Conservation (phyloP, 2,113 vertebrate genomes). For the Pterocles gutturalis region DNA sequence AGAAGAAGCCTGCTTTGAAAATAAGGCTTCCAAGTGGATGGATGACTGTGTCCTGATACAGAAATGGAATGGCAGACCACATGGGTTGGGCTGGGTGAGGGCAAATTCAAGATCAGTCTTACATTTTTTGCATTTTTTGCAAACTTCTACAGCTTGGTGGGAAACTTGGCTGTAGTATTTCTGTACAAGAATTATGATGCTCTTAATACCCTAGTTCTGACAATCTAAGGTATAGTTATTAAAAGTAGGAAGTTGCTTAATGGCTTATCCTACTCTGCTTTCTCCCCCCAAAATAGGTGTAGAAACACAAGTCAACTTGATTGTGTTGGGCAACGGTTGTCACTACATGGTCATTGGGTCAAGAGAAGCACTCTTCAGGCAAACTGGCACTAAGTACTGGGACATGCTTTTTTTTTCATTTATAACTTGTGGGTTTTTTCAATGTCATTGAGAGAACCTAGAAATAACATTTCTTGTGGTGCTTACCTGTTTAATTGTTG, state of each 20-base stretch:
- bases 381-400: not conserved
- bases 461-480: not conserved
- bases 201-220: not conserved
- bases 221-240: not conserved
- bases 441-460: not conserved
- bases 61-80: not conserved
- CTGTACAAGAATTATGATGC: not conserved
- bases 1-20: not conserved
- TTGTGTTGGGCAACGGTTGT: not conserved
- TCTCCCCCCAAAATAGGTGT: not conserved
- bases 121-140: not conserved
- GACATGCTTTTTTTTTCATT: not conserved
- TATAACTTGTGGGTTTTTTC: not conserved
- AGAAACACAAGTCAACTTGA: not conserved
- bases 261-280: not conserved
- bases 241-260: not conserved
- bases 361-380: not conserved
- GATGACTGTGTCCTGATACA: not conserved
- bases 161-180: not conserved
- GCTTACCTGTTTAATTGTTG: not conserved
- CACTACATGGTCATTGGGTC: fast-evolving
- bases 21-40: not conserved
- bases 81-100: not conserved
- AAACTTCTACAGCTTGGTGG: not conserved
- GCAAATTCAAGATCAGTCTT: not conserved